Evolutionary conservation across 2,797 vertebrate genomes (phyloP), one percentile per base, ranked within the genome.

Genomic region (Hozukius guyotensis): DNA sequence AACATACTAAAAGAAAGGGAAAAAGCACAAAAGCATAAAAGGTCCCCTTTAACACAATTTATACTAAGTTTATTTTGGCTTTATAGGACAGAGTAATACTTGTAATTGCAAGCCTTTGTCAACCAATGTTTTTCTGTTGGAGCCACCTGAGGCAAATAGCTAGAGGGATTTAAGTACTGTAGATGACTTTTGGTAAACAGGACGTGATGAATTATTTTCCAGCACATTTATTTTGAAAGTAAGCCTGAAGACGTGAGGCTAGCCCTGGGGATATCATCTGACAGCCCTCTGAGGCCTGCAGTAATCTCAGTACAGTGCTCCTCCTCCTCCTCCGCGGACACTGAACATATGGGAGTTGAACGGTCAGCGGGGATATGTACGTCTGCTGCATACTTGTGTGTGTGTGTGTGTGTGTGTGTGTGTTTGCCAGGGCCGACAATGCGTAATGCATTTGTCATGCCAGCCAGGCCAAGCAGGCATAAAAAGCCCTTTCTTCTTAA

Each of bases 391-490:
- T 65, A 31, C 25, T 14, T 42, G 38, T 42, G 38, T 38, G 36
- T 38, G 12, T 38, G 57, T 72, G 84, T 80, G 79, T 74, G 49
- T 36, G 24, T 27, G 52, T 12, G 31, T 34, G 31, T 22, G 52
- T 77, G 85, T 86, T 77, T 67, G 29, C 81, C 2, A 8, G 7
- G 52, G 57, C 72, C 80, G 83, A 87, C 82, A 80, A 87, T 82
- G 77, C 57, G 57, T 84, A 83, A 87, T 84, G 80, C 77, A 81
- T 91, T 90, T 75, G 82, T 92, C 88, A 90, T 85, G 84, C 75
- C 81, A 83, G 77, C 78, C 52, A 55, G 72, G 72, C 84, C 84
- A 68, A 84, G 81, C 87, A 73, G 87, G 64, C 81, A 89, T 85
- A 77, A 87, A 53, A 91, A 87, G 76, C 85, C 74, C 79, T 83